These are phyloP conservation scores for Manduca sexta DNA, from an alignment of 1,140 invertebrate species.

Conservation along the genomic window DNA sequence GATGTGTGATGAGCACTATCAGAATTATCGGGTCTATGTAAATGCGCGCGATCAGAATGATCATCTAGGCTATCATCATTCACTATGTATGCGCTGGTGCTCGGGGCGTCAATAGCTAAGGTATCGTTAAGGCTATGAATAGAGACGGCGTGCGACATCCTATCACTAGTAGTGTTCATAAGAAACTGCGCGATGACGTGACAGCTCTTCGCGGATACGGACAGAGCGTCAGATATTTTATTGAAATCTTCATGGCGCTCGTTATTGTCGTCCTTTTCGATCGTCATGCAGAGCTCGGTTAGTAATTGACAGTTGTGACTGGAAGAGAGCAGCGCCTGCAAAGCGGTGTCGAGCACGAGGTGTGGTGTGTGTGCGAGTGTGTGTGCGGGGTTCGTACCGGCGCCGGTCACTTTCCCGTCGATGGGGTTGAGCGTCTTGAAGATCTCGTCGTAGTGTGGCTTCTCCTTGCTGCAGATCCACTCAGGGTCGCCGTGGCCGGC, in stretches of 20 bases:
- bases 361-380: conserved; percentile 11
- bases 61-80: neutral
- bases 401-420: conserved; percentile 96
- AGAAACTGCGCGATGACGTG: conserved; percentile 36
- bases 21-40: too few relatives aligned
- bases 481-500: conserved; percentile 95
- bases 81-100: neutral
- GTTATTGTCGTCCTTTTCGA: conserved; percentile 17
- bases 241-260: conserved; percentile 19
- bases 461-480: conserved; percentile 96
- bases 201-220: conserved; percentile 35
- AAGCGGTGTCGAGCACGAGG: conserved; percentile 26
- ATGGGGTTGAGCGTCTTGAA: conserved; percentile 90
- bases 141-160: conserved; percentile 34
- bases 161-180: conserved; percentile 14
- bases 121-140: conserved; percentile 41
- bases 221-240: conserved; percentile 34
- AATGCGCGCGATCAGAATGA: too few relatives aligned
- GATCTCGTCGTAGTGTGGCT: conserved; percentile 88
- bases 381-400: conserved; percentile 77
- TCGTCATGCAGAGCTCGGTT: conserved; percentile 37
- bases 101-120: conserved; percentile 10
- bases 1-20: too few relatives aligned
- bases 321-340: conserved; percentile 41
- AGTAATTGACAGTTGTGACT: conserved; percentile 40